Conservation (phyloP, 2,797 vertebrate species). For the Chiloscyllium punctatum region DNA sequence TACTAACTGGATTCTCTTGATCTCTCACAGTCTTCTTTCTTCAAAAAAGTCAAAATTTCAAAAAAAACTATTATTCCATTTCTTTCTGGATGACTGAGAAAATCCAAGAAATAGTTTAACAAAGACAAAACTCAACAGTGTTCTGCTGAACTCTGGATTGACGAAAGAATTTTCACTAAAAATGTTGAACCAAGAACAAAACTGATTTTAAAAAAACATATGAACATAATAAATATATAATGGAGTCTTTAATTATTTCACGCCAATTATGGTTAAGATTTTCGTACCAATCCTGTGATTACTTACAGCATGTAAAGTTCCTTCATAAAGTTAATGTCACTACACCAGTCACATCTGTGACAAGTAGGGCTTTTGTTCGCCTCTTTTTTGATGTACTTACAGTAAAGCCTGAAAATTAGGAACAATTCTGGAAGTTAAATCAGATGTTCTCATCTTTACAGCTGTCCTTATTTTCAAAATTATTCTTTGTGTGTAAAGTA, state of each 20-base stretch:
- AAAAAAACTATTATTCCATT: neutral
- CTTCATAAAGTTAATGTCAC: neutral
- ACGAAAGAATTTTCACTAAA: neutral
- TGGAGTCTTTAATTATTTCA: neutral
- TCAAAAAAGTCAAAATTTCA: neutral
- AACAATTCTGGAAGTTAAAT: neutral
- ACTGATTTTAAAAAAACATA: neutral
- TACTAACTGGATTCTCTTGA: neutral
- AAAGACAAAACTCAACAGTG: neutral
- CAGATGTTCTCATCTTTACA: neutral
- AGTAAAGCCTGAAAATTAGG: neutral
- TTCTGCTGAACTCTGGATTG: neutral
- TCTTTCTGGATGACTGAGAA: neutral
- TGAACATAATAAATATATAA: neutral
- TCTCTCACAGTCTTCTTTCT: neutral
- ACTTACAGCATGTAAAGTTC: neutral
- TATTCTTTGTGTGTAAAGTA: neutral
- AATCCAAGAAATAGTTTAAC: neutral
- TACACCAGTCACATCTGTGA: neutral
- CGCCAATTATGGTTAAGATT: neutral
- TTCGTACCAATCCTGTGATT: neutral
- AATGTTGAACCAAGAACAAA: neutral
- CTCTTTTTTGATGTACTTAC: too few relatives aligned
- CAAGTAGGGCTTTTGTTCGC: neutral
- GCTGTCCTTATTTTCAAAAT: conserved; percentile 2